Evolutionary conservation across 1,140 invertebrate species (phyloP).

Genomic region (Armadillidium nasatum): DNA sequence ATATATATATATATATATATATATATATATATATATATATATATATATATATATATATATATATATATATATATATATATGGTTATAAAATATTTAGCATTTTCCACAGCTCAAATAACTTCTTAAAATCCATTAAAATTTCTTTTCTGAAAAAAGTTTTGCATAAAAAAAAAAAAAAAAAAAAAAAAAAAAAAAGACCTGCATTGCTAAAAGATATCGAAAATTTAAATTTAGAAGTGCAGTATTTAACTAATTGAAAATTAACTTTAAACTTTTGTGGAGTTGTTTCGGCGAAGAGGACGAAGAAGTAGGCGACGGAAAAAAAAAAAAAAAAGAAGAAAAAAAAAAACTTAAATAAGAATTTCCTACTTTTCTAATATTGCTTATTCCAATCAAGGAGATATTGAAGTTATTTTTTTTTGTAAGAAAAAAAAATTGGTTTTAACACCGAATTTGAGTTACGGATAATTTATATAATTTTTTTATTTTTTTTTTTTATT

Average conservation of each 20-base stretch:
- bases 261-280: constrained; percentile 4
- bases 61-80: background rate
- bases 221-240: background rate
- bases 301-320: background rate
- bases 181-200: too few relatives aligned
- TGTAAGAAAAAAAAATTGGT: too few relatives aligned
- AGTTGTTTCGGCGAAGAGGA: background rate
- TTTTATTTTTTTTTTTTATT: too few relatives aligned
- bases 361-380: background rate
- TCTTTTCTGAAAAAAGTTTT: background rate
- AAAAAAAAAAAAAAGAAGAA: too few relatives aligned
- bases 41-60: constrained; percentile 6
- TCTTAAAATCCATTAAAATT: background rate
- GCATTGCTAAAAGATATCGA: background rate
- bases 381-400: background rate
- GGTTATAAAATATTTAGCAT: background rate
- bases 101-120: background rate
- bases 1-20: background rate
- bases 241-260: background rate
- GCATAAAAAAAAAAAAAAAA: too few relatives aligned
- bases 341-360: too few relatives aligned
- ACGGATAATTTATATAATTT: background rate
- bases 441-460: background rate
- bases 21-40: background rate
- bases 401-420: too few relatives aligned